Percentiles rank a stretch among this genome's conserved stretches.
Conservation (phyloP, 2,113 vertebrate species). For the Thalassoma bifasciatum region DNA sequence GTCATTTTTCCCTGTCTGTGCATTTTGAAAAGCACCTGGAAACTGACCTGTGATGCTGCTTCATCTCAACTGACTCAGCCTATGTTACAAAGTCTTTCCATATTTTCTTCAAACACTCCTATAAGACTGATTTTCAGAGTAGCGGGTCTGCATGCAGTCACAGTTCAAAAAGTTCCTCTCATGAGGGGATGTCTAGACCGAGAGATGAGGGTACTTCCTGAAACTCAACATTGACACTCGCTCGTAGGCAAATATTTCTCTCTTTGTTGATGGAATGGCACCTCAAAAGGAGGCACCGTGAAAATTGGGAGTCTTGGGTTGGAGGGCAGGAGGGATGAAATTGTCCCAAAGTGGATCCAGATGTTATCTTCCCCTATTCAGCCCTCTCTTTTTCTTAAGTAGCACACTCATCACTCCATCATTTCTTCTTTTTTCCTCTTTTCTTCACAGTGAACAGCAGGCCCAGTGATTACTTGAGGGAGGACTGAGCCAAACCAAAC, state of each 20-base stretch:
- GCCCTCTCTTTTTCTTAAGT: constrained; percentile 30
- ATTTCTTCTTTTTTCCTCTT: constrained; percentile 23
- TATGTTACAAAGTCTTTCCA: neutral
- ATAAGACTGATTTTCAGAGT: neutral
- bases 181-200: constrained; percentile 36
- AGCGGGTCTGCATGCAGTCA: neutral
- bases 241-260: constrained; percentile 67
- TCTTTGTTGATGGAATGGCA: constrained; percentile 74
- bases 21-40: neutral
- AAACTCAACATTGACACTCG: constrained; percentile 50
- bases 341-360: constrained; percentile 74
- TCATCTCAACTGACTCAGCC: neutral
- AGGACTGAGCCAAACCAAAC: constrained; percentile 71
- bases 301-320: constrained; percentile 62
- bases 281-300: constrained; percentile 74
- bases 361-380: constrained; percentile 65
- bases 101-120: constrained; percentile 11
- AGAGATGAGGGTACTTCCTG: constrained; percentile 45
- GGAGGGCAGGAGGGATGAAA: constrained; percentile 66
- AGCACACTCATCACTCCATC: constrained; percentile 73
- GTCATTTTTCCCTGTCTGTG: constrained; percentile 68
- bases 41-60: neutral
- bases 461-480: constrained; percentile 61
- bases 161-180: constrained; percentile 1
- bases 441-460: constrained; percentile 37